These are phyloP conservation scores for Pipa parva DNA, from an alignment of 2,113 vertebrate species.

Conservation along the genomic window DNA sequence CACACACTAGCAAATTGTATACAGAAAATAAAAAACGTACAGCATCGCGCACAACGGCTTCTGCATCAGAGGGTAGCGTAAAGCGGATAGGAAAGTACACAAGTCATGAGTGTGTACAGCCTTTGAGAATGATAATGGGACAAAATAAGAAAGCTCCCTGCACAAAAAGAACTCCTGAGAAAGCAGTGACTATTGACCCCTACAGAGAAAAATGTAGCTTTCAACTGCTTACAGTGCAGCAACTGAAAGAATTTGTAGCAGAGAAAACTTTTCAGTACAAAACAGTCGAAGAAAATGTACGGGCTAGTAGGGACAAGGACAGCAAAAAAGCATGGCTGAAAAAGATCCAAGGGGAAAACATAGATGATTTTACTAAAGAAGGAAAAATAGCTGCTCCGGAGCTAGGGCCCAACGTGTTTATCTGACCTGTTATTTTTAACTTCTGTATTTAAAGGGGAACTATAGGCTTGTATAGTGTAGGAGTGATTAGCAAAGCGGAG, in stretches of 20 bases:
- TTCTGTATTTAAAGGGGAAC: too few relatives aligned
- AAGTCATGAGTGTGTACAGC: slow-evolving; percentile 39
- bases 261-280: slow-evolving; percentile 39
- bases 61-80: background rate
- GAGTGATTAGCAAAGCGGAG: too few relatives aligned
- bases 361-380: slow-evolving; percentile 51
- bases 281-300: slow-evolving; percentile 28
- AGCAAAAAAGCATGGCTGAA: slow-evolving; percentile 52
- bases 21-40: background rate
- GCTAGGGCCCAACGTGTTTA: slow-evolving; percentile 55
- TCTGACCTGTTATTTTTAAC: slow-evolving; percentile 50
- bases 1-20: slow-evolving; percentile 31
- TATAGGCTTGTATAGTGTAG: too few relatives aligned
- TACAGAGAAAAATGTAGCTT: slow-evolving; percentile 48
- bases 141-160: fast-evolving
- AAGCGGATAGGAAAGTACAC: background rate
- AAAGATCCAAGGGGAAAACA: slow-evolving; percentile 58
- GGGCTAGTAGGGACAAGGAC: slow-evolving; percentile 35
- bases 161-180: background rate
- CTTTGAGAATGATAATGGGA: slow-evolving; percentile 12
- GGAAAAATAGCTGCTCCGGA: slow-evolving; percentile 59
- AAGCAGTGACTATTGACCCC: slow-evolving; percentile 5
- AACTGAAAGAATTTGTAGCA: slow-evolving; percentile 47
- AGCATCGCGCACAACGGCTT: background rate
- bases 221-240: slow-evolving; percentile 57